Base-by-base conservation (phyloP, 2,888 invertebrate genomes). In the Lepas anatifera region DNA sequence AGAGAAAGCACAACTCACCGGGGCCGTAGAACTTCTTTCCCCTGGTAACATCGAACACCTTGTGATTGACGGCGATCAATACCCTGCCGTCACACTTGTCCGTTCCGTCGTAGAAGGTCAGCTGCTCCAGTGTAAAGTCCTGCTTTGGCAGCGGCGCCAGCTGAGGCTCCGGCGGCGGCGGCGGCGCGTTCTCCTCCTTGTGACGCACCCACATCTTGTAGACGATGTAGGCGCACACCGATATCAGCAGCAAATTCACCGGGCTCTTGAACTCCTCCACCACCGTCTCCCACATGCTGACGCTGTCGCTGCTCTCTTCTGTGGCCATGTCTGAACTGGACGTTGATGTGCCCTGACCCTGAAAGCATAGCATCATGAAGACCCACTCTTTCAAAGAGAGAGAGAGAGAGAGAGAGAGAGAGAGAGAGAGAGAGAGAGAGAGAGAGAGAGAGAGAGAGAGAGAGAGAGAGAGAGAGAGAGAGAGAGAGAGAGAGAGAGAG, bases 1-100 rank as follows among this genome's bases (percentile, higher is more conserved):
- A n/a, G n/a, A n/a, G n/a, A n/a, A n/a, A n/a, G 16, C 52, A 29
- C 16, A 25, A 76, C 77, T 79, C 83, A 95, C 96, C 95, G 81
- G 95, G 95, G 32, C 96, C 96, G 81, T 97, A 97, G 81, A 94
- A 95, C 74, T 87, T 84, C 78, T 89, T 90, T 72, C 94, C 95
- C 78, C 86, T 87, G 58, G 96, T 95, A 74, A 89, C 95, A 82
- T 98, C 97, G 82, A 93, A 98, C 69, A 98, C 90, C 83, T 87
- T 93, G 37, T 95, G 94, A 80, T 96, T 95, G 69, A 97, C 92
- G 13, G 93, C 96, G 63, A 98, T 87, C 74, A 96, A 83, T 72
- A 97, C 89, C 75, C 96, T 83, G 37, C 93, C 94, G 77, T 95
- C 95, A 13, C 52, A 52, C 41, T 87, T 83, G 77, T 89, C 90